Percentiles rank a stretch among this genome's conserved stretches.
Evolutionary conservation across 2,797 vertebrate genomes (phyloP).

Genomic region (Arrhamphus sclerolepis): DNA sequence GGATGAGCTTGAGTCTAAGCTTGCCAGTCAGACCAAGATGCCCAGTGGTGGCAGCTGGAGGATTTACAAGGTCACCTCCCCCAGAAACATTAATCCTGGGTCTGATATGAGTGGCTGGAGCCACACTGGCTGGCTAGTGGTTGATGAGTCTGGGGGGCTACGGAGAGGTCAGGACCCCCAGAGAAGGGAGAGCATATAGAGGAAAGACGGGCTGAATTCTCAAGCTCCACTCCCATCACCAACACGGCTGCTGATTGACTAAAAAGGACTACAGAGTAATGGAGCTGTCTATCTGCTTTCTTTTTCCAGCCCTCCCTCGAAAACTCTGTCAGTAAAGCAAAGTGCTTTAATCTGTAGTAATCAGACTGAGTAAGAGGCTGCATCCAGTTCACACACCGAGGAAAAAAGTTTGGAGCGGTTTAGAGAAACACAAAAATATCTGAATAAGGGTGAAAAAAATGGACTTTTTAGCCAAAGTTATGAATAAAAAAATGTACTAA

Average conservation of each 20-base stretch:
- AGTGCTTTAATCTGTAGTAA: constrained; percentile 76
- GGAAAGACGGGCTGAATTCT: constrained; percentile 68
- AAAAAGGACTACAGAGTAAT: constrained; percentile 55
- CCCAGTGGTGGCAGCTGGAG: constrained; percentile 71
- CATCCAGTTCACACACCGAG: constrained; percentile 22
- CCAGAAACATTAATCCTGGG: constrained; percentile 77
- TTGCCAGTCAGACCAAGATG: constrained; percentile 61
- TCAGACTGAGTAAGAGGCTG: constrained; percentile 41
- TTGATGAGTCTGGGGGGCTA: constrained; percentile 69
- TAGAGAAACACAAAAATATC: constrained; percentile 7
- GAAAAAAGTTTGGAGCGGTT: constrained; percentile 5
- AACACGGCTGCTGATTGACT: constrained; percentile 48
- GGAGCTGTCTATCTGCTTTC: constrained; percentile 57
- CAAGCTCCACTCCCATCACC: constrained; percentile 59
- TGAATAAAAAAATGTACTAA: neutral
- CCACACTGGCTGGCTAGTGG: constrained; percentile 74
- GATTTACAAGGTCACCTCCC: constrained; percentile 77
- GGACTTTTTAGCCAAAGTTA: neutral
- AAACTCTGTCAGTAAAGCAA: constrained; percentile 66
- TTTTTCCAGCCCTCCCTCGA: constrained; percentile 42
- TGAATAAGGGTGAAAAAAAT: neutral
- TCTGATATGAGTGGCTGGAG: constrained; percentile 79
- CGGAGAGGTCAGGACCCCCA: constrained; percentile 75
- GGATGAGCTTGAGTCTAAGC: constrained; percentile 37
- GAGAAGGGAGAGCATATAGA: constrained; percentile 69